Evolutionary conservation across 2,113 vertebrate species (phyloP).

Genomic region (Mobula birostris): DNA sequence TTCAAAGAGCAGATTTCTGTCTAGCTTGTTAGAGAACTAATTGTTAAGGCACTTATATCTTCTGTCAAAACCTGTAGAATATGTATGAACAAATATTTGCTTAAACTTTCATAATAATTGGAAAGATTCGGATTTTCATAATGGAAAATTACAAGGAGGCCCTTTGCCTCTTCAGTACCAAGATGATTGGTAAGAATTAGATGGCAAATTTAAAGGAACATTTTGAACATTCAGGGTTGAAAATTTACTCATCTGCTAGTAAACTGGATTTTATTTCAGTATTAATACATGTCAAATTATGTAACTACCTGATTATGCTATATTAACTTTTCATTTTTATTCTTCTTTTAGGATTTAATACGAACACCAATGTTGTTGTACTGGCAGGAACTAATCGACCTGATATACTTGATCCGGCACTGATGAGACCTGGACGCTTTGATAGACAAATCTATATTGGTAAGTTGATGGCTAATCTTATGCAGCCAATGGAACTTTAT

Average conservation of each 20-base stretch:
- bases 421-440: constrained; percentile 64
- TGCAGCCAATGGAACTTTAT: background rate
- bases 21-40: background rate
- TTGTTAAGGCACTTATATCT: background rate
- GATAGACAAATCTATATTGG: constrained; percentile 68
- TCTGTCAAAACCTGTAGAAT: background rate
- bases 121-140: background rate
- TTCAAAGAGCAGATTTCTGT: background rate
- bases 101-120: background rate
- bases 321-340: background rate
- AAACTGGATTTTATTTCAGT: background rate
- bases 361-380: constrained; percentile 59
- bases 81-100: background rate
- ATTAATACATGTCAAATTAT: background rate
- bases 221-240: background rate
- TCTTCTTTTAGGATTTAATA: constrained; percentile 61
- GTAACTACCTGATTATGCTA: background rate
- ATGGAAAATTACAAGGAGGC: background rate
- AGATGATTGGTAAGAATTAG: background rate
- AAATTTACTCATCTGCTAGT: background rate
- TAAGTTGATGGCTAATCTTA: constrained; percentile 40
- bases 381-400: constrained; percentile 65
- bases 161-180: background rate
- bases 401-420: constrained; percentile 63
- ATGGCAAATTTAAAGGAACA: background rate